Conservation (phyloP, 2,888 invertebrate species). For the Pterostichus niger region DNA sequence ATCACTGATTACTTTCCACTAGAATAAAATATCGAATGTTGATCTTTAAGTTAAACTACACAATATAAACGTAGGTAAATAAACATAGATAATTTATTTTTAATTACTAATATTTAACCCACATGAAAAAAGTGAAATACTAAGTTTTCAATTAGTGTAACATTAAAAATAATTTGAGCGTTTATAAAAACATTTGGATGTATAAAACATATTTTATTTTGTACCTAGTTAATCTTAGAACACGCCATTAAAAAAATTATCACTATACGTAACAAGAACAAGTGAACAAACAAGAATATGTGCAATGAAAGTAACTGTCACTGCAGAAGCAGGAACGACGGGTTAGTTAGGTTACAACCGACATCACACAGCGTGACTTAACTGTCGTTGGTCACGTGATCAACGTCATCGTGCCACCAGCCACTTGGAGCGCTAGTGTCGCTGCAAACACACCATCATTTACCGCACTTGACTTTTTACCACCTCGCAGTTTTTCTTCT, state of each 20-base stretch:
- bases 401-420: not conserved
- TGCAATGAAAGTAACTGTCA: slow-evolving; percentile 4
- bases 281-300: not conserved
- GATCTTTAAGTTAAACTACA: not conserved
- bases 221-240: too few relatives aligned
- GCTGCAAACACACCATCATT: not conserved
- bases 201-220: not conserved
- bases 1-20: slow-evolving; percentile 40
- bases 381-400: not conserved
- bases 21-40: not conserved
- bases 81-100: not conserved
- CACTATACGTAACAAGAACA: not conserved
- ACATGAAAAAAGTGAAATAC: not conserved
- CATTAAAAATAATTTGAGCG: too few relatives aligned
- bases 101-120: not conserved
- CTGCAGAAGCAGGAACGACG: not conserved
- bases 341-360: slow-evolving; percentile 5
- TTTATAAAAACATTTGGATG: too few relatives aligned
- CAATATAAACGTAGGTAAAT: not conserved
- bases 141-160: not conserved
- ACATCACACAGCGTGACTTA: not conserved
- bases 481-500: slow-evolving; percentile 3
- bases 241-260: too few relatives aligned
- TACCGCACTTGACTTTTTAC: not conserved
- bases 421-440: not conserved